Evolutionary conservation across 2,888 invertebrate species (phyloP), one percentile per base, ranked within the genome.

Genomic region (Archips crataeganus): DNA sequence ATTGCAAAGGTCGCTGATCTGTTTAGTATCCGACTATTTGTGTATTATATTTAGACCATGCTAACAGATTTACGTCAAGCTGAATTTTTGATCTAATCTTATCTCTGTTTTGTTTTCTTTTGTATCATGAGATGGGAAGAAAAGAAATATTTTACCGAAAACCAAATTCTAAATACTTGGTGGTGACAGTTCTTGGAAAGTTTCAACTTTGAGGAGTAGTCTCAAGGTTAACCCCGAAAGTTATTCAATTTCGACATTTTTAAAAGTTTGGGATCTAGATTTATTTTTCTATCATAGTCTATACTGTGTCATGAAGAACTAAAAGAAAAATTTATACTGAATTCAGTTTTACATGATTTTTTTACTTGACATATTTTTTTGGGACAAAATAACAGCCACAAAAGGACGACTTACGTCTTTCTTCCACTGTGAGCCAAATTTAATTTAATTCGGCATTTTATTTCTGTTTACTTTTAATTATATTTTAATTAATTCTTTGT

Each of bases 31-130:
- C 36, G 45, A 47, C 34, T 65, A 34, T 71, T 60, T 51, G 15
- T 51, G 49, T n/a, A 51, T 51, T 66, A 54, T 47, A 63, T 57
- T 68, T 47, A 2, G 62, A 54, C 47, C 47, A 39, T 47, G 62
- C 54, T 63, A 57, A 72, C 47, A 57, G 47, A 72, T 63, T 68
- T 68, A 54, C 65, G 45, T 67, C 63, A 61, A 13, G 32, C n/a
- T 42, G 47, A 10, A 64, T 59, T 10, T 59, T 59, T 32, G 49
- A 39, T 71, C 32, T 39, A 65, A 59, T 66, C 59, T 60, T 59
- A 59, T 60, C 34, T 34, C 13, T 34, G 62, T 23, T 47, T 23
- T 32, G 57, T 57, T 57, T 23, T 15, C 54, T 11, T 13, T 11
- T 5, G 6, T 15, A 4, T 4, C 13, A 11, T 57, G 57, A 32